Evolutionary conservation across 2,888 invertebrate species (phyloP), one percentile per base, ranked within the genome.

Genomic region (Chrysomela aeneicollis): DNA sequence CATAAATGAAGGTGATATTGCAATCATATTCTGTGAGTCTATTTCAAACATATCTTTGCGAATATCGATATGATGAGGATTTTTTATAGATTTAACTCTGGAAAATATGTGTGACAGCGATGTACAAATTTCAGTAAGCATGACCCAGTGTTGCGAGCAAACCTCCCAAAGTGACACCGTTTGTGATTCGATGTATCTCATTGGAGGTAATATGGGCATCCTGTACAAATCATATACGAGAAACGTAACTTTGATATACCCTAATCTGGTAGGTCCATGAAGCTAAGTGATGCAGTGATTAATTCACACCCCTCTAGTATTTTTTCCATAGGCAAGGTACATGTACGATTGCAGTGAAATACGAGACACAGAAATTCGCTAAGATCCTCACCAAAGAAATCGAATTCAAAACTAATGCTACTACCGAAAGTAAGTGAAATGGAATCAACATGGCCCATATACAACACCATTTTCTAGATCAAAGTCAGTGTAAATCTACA

Each of bases 201-300:
- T 83, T 8, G 83, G 82, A 10, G 81, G 81, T 2, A 73, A 82
- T 66, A 81, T 82, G 80, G 81, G 81, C 1, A 57, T 68, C 6
- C 63, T 82, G 17, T 67, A 74, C 46, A 70, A 76, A 2, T 75
- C 72, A 42, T 66, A 72, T 49, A 70, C 69, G 4, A 81, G 76
- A 72, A 82, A 81, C 66, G 72, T 80, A 19, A 80, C 82, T 0
- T 66, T 82, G n/a, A 74, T 83, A 26, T 80, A 80, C 63, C 82
- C 83, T 26, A 83, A 81, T 69, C 76, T 82, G 77, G 82, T 81
- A 77, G 70, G 2, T 49, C 51, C 54, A 5, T 46, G 9, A 17
- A 21, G 2, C 26, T 46, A 47, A 17, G 8, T 42, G 15, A 3
- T 4, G 1, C 1, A 15, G 10, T 46, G 17, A 49, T 32, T 50